Evolutionary conservation across 2,888 invertebrate species (phyloP), one percentile per base, ranked within the genome.

Genomic region (Hedya salicella): DNA sequence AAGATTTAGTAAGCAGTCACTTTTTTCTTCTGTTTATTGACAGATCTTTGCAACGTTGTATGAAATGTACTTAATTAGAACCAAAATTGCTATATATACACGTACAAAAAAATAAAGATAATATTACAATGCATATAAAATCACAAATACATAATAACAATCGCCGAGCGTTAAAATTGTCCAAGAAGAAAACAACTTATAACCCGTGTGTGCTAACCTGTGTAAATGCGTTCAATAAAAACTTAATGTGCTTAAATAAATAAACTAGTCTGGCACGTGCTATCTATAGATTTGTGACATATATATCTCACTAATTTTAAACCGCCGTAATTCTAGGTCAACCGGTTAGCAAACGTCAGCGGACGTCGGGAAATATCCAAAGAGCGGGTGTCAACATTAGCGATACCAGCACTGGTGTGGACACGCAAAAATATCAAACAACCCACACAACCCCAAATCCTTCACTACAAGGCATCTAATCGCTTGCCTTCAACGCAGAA

Each of bases 341-440:
- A 65, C 72, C 72, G 71, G 70, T 78, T 76, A 69, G 76, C 75
- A 76, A 78, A 73, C 75, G 74, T 73, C 77, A 69, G 59, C 63
- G 69, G 62, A 49, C 66, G 57, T 63, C 65, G 68, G 69, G 76
- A 79, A 78, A 78, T 76, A 76, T 77, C 73, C 75, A 62, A 75
- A 77, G 76, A 74, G 70, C 68, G 72, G 53, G 71, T 75, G 78
- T 77, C 78, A 79, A 78, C 77, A 78, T 77, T 75, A 72, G 71
- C 71, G 71, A 73, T 73, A 72, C 70, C 62, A 68, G 56, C 71
- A 67, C 68, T 62, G 62, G 69, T 62, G 71, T 71, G 71, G 69
- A 69, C 64, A 68, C 30, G 50, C 32, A 36, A 65, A 73, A 66
- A 65, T 59, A 67, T 65, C 69, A 39, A 36, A 44, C 67, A 13